A percentile compares a stretch with the other conserved stretches of the same genome.
Evolutionary conservation across 2,113 vertebrate genomes (phyloP).

Genomic region (Paraplagusia blochii): DNA sequence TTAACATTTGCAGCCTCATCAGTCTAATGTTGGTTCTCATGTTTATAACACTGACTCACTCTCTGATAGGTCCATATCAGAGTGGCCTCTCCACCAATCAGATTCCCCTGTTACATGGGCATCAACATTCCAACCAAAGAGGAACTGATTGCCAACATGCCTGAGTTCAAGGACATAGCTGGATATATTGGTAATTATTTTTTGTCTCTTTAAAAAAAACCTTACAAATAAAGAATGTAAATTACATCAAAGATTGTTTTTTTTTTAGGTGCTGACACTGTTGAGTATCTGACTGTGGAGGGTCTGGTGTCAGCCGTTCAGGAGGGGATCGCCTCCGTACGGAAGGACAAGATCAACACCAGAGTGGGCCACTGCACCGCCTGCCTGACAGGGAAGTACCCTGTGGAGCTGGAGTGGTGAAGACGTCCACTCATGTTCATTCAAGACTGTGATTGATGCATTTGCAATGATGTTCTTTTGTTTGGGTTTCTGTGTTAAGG

Average conservation of each 20-base stretch:
- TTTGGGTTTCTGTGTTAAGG: no score
- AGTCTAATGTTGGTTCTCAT: no score
- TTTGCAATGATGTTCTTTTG: background rate
- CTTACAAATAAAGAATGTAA: background rate
- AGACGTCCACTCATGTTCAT: background rate
- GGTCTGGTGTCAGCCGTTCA: constrained; percentile 92
- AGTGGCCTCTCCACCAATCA: constrained; percentile 95
- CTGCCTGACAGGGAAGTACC: constrained; percentile 93
- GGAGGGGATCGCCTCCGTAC: constrained; percentile 74
- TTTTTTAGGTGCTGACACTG: constrained; percentile 87
- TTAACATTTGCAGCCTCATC: no score
- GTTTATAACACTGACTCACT: background rate
- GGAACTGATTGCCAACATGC: constrained; percentile 96
- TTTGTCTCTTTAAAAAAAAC: no score
- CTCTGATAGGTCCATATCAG: constrained; percentile 89
- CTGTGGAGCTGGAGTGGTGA: constrained; percentile 94
- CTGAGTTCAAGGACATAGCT: constrained; percentile 91
- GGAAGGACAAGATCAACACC: constrained; percentile 66
- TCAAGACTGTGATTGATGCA: constrained; percentile 5
- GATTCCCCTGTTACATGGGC: constrained; percentile 96
- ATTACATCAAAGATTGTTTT: no score
- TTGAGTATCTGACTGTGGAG: constrained; percentile 92
- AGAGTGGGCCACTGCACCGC: constrained; percentile 88
- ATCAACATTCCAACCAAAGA: constrained; percentile 99
- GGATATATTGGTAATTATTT: constrained; percentile 86